Conservation (phyloP, 2,888 invertebrate species). For the Caenorhabditis afra region DNA sequence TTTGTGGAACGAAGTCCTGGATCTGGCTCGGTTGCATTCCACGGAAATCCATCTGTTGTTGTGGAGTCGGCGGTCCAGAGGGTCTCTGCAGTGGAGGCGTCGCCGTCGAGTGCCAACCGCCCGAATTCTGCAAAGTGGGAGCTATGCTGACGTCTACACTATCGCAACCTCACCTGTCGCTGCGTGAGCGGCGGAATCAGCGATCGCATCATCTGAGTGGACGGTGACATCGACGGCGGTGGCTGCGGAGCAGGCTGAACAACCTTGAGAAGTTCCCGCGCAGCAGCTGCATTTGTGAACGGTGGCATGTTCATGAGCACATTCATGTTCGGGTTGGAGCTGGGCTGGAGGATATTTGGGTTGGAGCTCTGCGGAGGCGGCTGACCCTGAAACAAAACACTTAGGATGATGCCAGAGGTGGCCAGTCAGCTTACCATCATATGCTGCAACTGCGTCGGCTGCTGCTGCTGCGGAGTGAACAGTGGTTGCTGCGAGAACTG, state of each 20-base stretch:
- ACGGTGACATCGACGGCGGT: slow-evolving; percentile 65
- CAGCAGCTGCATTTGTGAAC: slow-evolving; percentile 14
- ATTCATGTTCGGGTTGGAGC: slow-evolving; percentile 28
- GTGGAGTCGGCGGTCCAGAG: slow-evolving; percentile 63
- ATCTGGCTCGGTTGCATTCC: slow-evolving; percentile 1
- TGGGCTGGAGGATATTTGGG: slow-evolving; percentile 23
- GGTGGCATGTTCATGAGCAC: slow-evolving; percentile 46
- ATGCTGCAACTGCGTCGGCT: background rate
- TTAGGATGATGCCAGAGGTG: no score
- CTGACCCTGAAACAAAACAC: slow-evolving; percentile 25
- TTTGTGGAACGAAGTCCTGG: slow-evolving; percentile 31
- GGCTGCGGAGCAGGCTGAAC: slow-evolving; percentile 51
- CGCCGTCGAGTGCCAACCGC: slow-evolving; percentile 29
- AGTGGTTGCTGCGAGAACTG: slow-evolving; percentile 20
- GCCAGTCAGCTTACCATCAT: slow-evolving; percentile 48
- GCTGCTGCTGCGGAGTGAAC: slow-evolving; percentile 21
- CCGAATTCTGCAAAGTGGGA: slow-evolving; percentile 42
- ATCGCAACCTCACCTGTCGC: slow-evolving; percentile 25
- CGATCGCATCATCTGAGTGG: slow-evolving; percentile 67
- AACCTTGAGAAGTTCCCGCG: slow-evolving; percentile 52
- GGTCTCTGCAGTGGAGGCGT: slow-evolving; percentile 39
- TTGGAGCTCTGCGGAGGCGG: slow-evolving; percentile 27
- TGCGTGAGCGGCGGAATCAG: slow-evolving; percentile 51
- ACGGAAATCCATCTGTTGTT: slow-evolving; percentile 62
- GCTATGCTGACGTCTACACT: background rate